phyloP scores from a whole-genome alignment of 2,888 invertebrate genomes.

The Drosophila colorata region DNA sequence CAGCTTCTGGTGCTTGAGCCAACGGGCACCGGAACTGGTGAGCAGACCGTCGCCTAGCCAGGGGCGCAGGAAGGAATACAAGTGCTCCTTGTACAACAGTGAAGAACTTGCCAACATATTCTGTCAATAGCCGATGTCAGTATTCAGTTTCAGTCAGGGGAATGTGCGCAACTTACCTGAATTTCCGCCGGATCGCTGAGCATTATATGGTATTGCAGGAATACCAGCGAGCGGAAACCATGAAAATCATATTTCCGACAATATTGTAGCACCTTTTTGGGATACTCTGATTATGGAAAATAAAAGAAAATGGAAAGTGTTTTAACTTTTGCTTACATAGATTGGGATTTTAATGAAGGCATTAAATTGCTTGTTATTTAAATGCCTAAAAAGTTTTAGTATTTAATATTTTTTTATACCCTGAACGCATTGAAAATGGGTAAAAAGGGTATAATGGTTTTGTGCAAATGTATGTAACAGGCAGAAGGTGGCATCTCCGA shows the following conservation, averaged over 20 bases:
- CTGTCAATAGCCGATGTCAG: slow-evolving; percentile 41
- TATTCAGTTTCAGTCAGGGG: not conserved
- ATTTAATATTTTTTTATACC: too few species aligned
- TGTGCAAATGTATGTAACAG: too few species aligned
- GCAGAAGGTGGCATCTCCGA: too few species aligned
- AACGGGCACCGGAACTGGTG: slow-evolving; percentile 85
- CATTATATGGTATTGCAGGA: slow-evolving; percentile 77
- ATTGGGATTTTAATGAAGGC: too few species aligned
- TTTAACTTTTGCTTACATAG: not conserved
- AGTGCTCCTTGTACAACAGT: slow-evolving; percentile 85
- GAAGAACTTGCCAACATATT: slow-evolving; percentile 83
- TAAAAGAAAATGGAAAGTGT: not conserved
- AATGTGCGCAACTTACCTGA: slow-evolving; percentile 63
- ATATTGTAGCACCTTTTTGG: slow-evolving; percentile 79
- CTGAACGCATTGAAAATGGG: too few species aligned
- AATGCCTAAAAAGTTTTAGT: too few species aligned
- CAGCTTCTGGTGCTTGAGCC: slow-evolving; percentile 86
- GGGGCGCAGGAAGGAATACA: slow-evolving; percentile 84
- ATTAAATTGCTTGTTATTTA: too few species aligned
- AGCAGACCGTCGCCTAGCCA: slow-evolving; percentile 86
- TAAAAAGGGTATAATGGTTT: too few species aligned
- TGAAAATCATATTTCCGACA: slow-evolving; percentile 80
- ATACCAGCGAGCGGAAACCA: slow-evolving; percentile 72
- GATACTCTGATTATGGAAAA: slow-evolving; percentile 65
- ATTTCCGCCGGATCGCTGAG: slow-evolving; percentile 82